A percentile compares a stretch with the other conserved stretches of the same genome.
phyloP scores from a whole-genome alignment of 1,140 invertebrate genomes.

The Plectrocnemia conspersa region DNA sequence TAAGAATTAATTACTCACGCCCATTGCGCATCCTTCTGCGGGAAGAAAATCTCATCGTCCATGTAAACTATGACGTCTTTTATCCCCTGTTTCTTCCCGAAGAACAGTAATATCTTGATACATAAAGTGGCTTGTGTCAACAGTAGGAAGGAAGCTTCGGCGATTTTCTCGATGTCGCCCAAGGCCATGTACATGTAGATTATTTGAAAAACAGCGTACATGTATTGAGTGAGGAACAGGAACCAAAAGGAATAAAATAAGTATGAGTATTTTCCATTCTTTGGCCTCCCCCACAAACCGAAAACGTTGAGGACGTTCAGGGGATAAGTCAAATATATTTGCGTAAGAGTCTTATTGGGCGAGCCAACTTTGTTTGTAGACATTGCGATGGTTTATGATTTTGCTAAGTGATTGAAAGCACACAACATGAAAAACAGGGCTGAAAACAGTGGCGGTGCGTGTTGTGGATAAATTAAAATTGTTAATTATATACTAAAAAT shows the following conservation, averaged over 20 bases:
- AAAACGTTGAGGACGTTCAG: slow-evolving; percentile 23
- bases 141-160: slow-evolving; percentile 32
- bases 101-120: slow-evolving; percentile 27
- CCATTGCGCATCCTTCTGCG: slow-evolving; percentile 5
- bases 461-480: too few relatives aligned
- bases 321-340: slow-evolving; percentile 26
- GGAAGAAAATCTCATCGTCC: slow-evolving; percentile 20
- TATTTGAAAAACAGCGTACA: slow-evolving; percentile 29
- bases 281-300: slow-evolving; percentile 27
- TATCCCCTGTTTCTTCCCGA: slow-evolving; percentile 12
- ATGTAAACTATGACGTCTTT: slow-evolving; percentile 15
- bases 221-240: slow-evolving; percentile 29
- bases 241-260: slow-evolving; percentile 19
- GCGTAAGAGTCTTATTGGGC: not conserved
- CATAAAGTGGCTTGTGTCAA: slow-evolving; percentile 30
- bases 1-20: slow-evolving; percentile 16
- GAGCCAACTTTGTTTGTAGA: not conserved
- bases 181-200: slow-evolving; percentile 27
- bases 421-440: too few relatives aligned
- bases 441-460: too few relatives aligned
- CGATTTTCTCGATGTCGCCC: slow-evolving; percentile 33
- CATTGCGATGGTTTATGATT: not conserved
- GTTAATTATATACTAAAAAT: too few relatives aligned
- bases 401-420: not conserved
- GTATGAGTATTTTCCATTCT: slow-evolving; percentile 8